phyloP scores from a whole-genome alignment of 2,797 vertebrate genomes.

The Lophius americanus region DNA sequence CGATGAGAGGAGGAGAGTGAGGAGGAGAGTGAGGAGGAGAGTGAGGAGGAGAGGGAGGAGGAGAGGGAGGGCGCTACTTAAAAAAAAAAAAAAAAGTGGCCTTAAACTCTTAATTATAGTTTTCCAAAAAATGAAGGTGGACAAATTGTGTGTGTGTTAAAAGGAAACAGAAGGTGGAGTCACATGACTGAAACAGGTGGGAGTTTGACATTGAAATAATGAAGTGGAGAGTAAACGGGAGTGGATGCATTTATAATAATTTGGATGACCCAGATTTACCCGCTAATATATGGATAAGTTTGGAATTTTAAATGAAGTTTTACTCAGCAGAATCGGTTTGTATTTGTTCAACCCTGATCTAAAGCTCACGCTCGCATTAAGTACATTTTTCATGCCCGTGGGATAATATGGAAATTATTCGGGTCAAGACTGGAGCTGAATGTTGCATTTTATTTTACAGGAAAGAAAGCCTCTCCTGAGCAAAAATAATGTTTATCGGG shows the following conservation, averaged over 20 bases:
- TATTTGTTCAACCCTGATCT: background rate
- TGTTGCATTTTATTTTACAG: background rate
- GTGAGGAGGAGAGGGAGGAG: conserved; percentile 33
- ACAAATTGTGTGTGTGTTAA: conserved; percentile 25
- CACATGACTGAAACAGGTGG: conserved; percentile 54
- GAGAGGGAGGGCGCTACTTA: background rate
- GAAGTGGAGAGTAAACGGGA: conserved; percentile 29
- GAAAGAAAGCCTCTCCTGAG: background rate
- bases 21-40: conserved; percentile 8
- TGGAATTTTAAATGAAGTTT: conserved; percentile 7
- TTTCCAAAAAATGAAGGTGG: conserved; percentile 7
- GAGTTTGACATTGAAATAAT: conserved; percentile 59
- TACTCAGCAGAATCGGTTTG: background rate
- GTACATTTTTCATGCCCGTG: background rate
- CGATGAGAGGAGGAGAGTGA: conserved; percentile 26
- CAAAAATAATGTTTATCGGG: background rate
- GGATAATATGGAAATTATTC: background rate
- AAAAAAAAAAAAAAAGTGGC: conserved; percentile 6
- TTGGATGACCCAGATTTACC: conserved; percentile 49
- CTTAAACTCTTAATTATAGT: conserved; percentile 49
- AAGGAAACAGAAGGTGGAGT: conserved; percentile 49
- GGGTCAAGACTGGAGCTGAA: background rate
- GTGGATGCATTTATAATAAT: conserved; percentile 48
- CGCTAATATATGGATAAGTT: conserved; percentile 19
- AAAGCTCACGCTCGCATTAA: background rate